Conservation (phyloP, 2,113 vertebrate genomes). For the Trogon surrucura region DNA sequence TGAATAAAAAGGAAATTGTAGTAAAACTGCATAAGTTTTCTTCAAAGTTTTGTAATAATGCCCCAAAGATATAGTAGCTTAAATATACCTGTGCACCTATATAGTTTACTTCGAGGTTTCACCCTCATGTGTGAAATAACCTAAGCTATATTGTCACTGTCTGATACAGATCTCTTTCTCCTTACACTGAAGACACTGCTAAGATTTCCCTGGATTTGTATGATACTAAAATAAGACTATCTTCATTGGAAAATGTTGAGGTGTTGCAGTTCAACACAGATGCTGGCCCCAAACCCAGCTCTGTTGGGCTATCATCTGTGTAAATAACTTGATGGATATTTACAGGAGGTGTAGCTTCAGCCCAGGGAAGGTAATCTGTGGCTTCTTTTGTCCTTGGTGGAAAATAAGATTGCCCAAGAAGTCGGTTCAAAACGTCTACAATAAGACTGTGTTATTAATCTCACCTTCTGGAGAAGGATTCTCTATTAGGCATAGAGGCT, state of each 20-base stretch:
- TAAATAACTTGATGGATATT: background rate
- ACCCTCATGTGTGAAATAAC: background rate
- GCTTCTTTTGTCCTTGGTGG: background rate
- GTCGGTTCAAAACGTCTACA: background rate
- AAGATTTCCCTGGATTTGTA: background rate
- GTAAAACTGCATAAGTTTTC: background rate
- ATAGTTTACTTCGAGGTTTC: background rate
- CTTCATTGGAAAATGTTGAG: background rate
- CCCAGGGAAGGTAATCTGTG: background rate
- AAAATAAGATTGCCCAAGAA: background rate
- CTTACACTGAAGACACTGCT: background rate
- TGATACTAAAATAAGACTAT: background rate
- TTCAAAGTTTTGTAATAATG: conserved; percentile 22
- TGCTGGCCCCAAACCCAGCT: background rate
- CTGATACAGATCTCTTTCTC: background rate
- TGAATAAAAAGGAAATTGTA: conserved; percentile 37
- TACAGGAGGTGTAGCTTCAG: background rate
- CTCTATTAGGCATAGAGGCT: background rate
- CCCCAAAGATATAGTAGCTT: background rate
- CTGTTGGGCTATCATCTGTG: background rate
- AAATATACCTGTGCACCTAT: background rate
- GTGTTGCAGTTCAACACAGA: background rate
- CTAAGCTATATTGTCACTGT: background rate
- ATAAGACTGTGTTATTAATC: background rate
- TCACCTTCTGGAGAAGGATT: background rate